Conservation (phyloP, 1,140 invertebrate species). For the Drosophila mayri region DNA sequence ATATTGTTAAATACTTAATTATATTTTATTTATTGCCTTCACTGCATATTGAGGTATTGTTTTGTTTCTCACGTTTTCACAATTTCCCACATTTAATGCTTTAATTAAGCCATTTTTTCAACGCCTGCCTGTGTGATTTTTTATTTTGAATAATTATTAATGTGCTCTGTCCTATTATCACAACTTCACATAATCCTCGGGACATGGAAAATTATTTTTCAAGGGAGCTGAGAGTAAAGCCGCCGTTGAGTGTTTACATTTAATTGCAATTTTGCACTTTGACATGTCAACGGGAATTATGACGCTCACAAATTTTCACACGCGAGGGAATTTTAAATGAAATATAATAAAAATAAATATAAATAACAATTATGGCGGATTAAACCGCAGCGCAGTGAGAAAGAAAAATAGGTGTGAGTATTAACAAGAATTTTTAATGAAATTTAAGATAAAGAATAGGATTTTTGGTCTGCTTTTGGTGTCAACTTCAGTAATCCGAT, state of each 20-base stretch:
- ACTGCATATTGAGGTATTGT: slow-evolving; percentile 11
- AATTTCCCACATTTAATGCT: slow-evolving; percentile 17
- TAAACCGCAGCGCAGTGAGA: slow-evolving; percentile 11
- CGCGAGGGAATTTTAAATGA: slow-evolving; percentile 10
- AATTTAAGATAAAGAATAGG: neutral
- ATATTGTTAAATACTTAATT: slow-evolving; percentile 26
- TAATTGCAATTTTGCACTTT: slow-evolving; percentile 56
- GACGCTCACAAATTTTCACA: slow-evolving; percentile 22
- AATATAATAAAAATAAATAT: slow-evolving; percentile 24
- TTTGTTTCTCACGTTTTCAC: slow-evolving; percentile 26
- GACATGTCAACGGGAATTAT: slow-evolving; percentile 39
- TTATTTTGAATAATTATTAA: slow-evolving; percentile 34
- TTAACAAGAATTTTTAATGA: slow-evolving; percentile 3
- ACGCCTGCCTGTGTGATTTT: slow-evolving; percentile 4
- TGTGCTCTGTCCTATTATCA: slow-evolving; percentile 19
- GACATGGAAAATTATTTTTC: slow-evolving; percentile 8
- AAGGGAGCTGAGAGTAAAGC: slow-evolving; percentile 14
- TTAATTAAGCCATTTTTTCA: slow-evolving; percentile 46
- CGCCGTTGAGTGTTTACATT: slow-evolving; percentile 56
- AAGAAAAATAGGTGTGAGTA: slow-evolving; percentile 24
- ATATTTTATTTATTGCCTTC: slow-evolving; percentile 46
- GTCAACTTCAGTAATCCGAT: slow-evolving; percentile 68
- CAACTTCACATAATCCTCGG: slow-evolving; percentile 41
- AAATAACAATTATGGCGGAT: slow-evolving; percentile 50
- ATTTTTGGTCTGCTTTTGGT: slow-evolving; percentile 23